Evolutionary conservation across 2,888 invertebrate species (phyloP).

Genomic region (Drosophila phalerata): DNA sequence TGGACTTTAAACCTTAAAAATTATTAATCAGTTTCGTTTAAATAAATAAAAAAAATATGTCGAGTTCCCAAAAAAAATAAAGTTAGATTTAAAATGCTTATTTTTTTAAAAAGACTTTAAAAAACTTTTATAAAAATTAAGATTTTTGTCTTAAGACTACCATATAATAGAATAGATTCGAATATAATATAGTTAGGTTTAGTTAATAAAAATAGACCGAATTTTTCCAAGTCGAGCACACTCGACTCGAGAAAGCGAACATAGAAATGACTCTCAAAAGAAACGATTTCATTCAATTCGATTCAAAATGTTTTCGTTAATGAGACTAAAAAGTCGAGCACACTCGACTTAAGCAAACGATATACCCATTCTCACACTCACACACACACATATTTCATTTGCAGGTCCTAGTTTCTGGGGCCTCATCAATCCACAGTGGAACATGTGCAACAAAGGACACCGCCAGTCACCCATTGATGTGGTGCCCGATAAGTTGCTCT

Average conservation of each 20-base stretch:
- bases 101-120: no score
- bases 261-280: no score
- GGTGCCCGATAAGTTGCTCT: conserved; percentile 96
- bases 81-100: no score
- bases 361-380: background rate
- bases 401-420: conserved; percentile 99
- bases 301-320: background rate
- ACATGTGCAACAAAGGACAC: conserved; percentile 97
- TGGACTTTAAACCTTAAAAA: background rate
- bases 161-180: no score
- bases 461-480: conserved; percentile 99
- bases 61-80: no score
- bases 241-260: background rate
- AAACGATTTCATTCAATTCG: background rate
- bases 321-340: background rate
- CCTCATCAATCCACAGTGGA: conserved; percentile 98
- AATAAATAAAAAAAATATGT: no score
- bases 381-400: conserved; percentile 51
- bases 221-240: background rate
- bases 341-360: background rate
- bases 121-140: no score
- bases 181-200: no score
- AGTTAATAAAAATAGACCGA: no score
- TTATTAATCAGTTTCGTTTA: background rate
- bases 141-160: no score